Evolutionary conservation across 2,113 vertebrate species (phyloP).

Genomic region (Aplodontia rufa): DNA sequence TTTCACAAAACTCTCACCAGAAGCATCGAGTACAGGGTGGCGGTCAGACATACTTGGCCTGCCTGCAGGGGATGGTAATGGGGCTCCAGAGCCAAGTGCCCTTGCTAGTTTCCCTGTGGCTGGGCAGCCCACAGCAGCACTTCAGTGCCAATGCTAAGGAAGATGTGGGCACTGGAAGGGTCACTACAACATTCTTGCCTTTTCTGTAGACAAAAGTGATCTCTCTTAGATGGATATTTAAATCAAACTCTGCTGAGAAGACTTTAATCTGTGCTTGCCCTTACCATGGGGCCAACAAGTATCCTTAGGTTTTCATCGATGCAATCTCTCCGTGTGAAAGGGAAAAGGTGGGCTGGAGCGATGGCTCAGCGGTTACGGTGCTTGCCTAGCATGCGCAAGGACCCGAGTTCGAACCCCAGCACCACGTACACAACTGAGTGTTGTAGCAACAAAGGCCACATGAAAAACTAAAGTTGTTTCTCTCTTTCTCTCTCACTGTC

Average conservation of each 20-base stretch:
- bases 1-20: constrained; percentile 25
- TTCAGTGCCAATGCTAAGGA: neutral
- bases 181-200: neutral
- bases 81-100: neutral
- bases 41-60: neutral
- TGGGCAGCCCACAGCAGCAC: neutral
- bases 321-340: neutral
- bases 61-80: neutral
- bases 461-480: too few species aligned
- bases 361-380: too few species aligned
- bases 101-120: neutral
- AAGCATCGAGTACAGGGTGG: neutral
- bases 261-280: neutral
- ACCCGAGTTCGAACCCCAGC: too few species aligned
- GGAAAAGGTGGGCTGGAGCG: too few species aligned
- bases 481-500: too few species aligned
- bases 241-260: neutral
- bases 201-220: neutral
- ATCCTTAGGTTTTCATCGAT: neutral
- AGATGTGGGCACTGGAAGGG: neutral
- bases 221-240: neutral
- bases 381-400: too few species aligned
- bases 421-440: too few species aligned
- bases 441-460: too few species aligned
- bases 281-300: neutral